A percentile compares a stretch with the other conserved stretches of the same genome.
Evolutionary conservation across 2,797 vertebrate species (phyloP).

Genomic region (Falco cherrug): DNA sequence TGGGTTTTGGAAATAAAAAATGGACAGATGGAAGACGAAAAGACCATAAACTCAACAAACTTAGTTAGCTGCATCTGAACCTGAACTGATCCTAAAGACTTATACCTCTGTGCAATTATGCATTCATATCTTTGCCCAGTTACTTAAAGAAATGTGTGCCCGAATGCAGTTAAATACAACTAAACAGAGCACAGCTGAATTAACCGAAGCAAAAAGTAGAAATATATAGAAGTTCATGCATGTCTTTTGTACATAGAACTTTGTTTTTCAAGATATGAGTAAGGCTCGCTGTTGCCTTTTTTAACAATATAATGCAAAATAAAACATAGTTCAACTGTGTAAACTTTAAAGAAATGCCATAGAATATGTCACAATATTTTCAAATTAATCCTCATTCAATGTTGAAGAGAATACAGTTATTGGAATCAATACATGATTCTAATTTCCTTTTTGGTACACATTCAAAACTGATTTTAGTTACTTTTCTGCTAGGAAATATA

Average conservation of each 20-base stretch:
- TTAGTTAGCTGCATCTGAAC: background rate
- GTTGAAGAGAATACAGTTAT: background rate
- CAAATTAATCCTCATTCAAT: background rate
- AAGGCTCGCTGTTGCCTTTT: background rate
- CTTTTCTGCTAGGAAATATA: background rate
- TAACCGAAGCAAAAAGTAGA: background rate
- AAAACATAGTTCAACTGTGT: background rate
- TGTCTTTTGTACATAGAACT: background rate
- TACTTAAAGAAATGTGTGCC: background rate
- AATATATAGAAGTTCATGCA: background rate
- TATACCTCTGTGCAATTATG: background rate
- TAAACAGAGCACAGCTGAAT: background rate
- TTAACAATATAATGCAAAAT: background rate
- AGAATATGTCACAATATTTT: background rate
- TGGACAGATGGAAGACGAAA: background rate
- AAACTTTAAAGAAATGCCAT: background rate
- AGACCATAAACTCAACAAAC: background rate
- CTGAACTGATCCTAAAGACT: background rate
- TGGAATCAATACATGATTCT: background rate
- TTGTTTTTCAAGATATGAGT: background rate
- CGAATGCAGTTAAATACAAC: background rate
- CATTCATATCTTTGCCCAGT: background rate
- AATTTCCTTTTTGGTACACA: background rate
- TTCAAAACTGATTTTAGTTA: background rate
- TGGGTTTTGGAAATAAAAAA: background rate